Conservation (phyloP, 1,140 invertebrate genomes). For the Agrilus planipennis region DNA sequence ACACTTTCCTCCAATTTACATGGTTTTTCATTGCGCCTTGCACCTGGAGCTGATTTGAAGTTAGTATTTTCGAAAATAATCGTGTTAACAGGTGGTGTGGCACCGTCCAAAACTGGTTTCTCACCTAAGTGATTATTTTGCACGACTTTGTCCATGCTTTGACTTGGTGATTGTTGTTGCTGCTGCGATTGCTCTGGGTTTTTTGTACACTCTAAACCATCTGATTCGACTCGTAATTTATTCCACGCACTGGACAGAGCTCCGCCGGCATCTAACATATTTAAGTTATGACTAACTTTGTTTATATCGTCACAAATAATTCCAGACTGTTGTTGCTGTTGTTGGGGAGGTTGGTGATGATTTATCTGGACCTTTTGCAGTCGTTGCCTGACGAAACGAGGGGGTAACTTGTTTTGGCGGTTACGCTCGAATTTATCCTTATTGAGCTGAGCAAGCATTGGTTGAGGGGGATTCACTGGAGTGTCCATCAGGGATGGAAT, state of each 20-base stretch:
- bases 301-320: conserved; percentile 35
- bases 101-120: conserved; percentile 54
- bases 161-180: conserved; percentile 45
- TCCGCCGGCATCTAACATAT: conserved; percentile 42
- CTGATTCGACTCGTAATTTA: conserved; percentile 45
- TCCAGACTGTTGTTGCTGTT: conserved; percentile 30
- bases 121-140: conserved; percentile 39
- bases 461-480: conserved; percentile 36
- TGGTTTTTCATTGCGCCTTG: conserved; percentile 23
- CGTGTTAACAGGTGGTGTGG: conserved; percentile 70
- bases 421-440: conserved; percentile 46
- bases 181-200: conserved; percentile 32
- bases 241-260: conserved; percentile 73
- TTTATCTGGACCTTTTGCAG: conserved; percentile 35
- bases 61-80: conserved; percentile 90
- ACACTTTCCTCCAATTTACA: conserved; percentile 22
- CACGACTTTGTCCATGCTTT: conserved; percentile 36
- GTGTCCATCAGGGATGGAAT: conserved; percentile 40
- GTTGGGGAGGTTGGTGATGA: too few species aligned
- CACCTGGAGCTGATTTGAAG: conserved; percentile 51
- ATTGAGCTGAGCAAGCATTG: conserved; percentile 30
- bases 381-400: conserved; percentile 65
- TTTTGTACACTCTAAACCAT: conserved; percentile 34
- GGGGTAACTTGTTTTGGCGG: conserved; percentile 48
- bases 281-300: conserved; percentile 32